These are phyloP conservation scores for Tiphia femorata DNA, from an alignment of 2,888 invertebrate species.

Conservation along the genomic window DNA sequence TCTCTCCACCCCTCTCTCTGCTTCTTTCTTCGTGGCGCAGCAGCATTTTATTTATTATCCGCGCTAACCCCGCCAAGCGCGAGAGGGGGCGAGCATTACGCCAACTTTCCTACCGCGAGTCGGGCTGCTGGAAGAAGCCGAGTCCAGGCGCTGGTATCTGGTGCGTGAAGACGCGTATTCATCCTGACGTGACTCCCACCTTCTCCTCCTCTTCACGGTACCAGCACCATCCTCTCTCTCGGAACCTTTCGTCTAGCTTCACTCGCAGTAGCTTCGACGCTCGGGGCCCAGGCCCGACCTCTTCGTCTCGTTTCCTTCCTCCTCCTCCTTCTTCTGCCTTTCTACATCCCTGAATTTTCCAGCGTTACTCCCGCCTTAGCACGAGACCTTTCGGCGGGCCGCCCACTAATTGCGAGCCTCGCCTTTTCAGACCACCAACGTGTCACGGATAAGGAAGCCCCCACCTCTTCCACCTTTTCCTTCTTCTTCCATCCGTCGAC, in stretches of 20 bases:
- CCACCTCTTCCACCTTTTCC: neutral
- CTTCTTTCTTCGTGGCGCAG: neutral
- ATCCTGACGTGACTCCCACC: conserved; percentile 31
- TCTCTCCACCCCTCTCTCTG: neutral
- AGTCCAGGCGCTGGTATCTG: conserved; percentile 44
- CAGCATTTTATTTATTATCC: conserved; percentile 56
- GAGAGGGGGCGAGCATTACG: too few species aligned
- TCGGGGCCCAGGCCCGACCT: neutral
- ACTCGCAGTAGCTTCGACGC: too few species aligned
- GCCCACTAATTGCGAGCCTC: conserved; percentile 9
- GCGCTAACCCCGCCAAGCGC: conserved; percentile 34
- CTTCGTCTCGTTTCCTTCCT: neutral
- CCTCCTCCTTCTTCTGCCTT: neutral
- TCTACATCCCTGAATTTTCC: neutral
- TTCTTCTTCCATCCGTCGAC: neutral
- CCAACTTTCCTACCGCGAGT: conserved; percentile 33
- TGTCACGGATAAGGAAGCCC: neutral
- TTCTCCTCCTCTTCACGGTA: conserved; percentile 5
- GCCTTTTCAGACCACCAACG: neutral
- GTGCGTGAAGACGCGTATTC: conserved; percentile 59
- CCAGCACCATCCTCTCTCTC: neutral
- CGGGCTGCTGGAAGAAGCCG: conserved; percentile 32
- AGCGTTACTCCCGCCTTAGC: neutral
- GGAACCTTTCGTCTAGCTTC: too few species aligned
- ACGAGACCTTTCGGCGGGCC: neutral